Evolutionary conservation across 64 coral and sea anemone genomes (phyloP).

Genomic region (Catalaphyllia jardinei): DNA sequence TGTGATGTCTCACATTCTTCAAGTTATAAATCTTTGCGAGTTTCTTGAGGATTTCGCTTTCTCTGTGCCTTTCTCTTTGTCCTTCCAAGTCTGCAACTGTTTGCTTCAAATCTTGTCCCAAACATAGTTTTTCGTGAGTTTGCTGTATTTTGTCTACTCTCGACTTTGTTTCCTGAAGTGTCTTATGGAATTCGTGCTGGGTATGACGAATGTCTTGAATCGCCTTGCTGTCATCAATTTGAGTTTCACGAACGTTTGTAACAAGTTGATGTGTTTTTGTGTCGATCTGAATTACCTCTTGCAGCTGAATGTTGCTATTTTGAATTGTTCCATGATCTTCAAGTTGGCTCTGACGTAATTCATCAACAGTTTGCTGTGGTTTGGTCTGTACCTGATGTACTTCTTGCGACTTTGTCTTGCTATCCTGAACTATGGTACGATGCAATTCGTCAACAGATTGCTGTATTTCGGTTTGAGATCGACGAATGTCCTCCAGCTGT

Average conservation of each 20-base stretch:
- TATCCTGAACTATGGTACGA: too few relatives aligned
- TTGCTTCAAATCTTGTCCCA: neutral
- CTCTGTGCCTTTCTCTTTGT: neutral
- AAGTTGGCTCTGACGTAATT: neutral
- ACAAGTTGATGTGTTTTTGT: slow-evolving; percentile 8
- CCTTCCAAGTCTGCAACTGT: neutral
- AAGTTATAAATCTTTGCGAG: neutral
- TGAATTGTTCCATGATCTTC: neutral
- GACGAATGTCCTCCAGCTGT: too few relatives aligned
- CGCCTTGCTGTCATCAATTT: too few relatives aligned
- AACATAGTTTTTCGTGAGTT: neutral
- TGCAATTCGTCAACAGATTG: neutral
- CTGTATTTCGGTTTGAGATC: too few relatives aligned
- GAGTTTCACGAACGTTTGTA: neutral
- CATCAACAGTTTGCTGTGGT: neutral
- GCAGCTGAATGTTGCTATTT: neutral
- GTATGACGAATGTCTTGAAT: too few relatives aligned
- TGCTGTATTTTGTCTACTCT: neutral
- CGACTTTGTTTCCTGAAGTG: neutral
- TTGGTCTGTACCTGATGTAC: neutral
- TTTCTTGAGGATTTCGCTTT: neutral
- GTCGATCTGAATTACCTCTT: neutral
- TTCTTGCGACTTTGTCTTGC: too few relatives aligned
- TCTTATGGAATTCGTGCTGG: neutral
- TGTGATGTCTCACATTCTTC: neutral